Percentiles rank a stretch among this genome's conserved stretches.
These are phyloP conservation scores for Glomeris marginata DNA, from an alignment of 2,888 invertebrate genomes.

Conservation along the genomic window DNA sequence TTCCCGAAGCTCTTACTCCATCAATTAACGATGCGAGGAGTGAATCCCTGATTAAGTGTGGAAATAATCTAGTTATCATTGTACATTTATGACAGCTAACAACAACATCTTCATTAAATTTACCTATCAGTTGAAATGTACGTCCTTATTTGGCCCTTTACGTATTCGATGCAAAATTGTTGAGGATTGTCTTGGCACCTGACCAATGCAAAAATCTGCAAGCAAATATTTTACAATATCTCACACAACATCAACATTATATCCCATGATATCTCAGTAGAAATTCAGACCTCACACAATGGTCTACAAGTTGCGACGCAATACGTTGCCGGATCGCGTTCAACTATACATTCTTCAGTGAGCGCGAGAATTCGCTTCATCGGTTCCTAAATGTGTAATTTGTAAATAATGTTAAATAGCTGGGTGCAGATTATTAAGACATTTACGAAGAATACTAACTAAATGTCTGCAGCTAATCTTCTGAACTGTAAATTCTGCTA, in stretches of 20 bases:
- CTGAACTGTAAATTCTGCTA: constrained; percentile 91
- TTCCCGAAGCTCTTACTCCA: constrained; percentile 91
- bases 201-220: constrained; percentile 77
- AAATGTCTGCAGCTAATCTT: constrained; percentile 70
- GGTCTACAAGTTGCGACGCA: constrained; percentile 42
- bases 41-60: constrained; percentile 56
- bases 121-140: constrained; percentile 86
- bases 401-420: too few species aligned
- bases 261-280: background rate
- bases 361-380: constrained; percentile 80
- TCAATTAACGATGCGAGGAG: constrained; percentile 87
- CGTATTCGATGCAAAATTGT: constrained; percentile 83
- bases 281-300: constrained; percentile 34
- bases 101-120: constrained; percentile 4
- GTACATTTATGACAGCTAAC: background rate
- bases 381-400: constrained; percentile 40
- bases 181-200: constrained; percentile 83
- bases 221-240: constrained; percentile 9
- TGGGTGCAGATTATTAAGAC: too few species aligned
- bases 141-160: constrained; percentile 71
- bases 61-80: background rate
- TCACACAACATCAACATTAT: background rate
- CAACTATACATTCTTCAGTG: constrained; percentile 86
- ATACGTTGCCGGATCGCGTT: constrained; percentile 94
- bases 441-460: constrained; percentile 16